Evolutionary conservation across 2,888 invertebrate genomes (phyloP).

Genomic region (Sclerodermus sp.): DNA sequence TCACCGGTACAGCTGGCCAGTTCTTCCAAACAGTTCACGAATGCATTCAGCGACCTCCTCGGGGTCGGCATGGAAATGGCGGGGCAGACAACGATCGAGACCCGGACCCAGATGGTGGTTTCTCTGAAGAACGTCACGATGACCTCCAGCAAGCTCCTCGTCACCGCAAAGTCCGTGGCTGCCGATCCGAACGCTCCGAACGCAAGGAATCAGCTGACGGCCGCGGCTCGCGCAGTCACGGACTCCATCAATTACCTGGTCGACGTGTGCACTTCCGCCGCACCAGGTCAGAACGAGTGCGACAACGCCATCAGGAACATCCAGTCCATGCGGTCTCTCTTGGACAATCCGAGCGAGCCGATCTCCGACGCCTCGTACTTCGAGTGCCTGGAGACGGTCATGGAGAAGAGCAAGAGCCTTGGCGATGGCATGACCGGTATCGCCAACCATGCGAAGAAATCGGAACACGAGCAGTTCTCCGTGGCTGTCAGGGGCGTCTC

Average conservation of each 20-base stretch:
- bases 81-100: constrained; percentile 72
- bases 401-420: constrained; percentile 81
- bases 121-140: constrained; percentile 86
- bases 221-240: constrained; percentile 86
- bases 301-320: constrained; percentile 93
- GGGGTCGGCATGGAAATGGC: constrained; percentile 84
- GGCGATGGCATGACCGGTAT: constrained; percentile 94
- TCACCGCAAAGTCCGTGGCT: constrained; percentile 86
- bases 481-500: constrained; percentile 83
- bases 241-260: constrained; percentile 91
- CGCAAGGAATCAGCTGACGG: constrained; percentile 84
- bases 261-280: constrained; percentile 83
- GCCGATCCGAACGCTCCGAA: constrained; percentile 89
- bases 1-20: constrained; percentile 72
- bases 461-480: constrained; percentile 83
- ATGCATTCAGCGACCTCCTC: constrained; percentile 76
- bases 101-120: constrained; percentile 80
- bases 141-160: constrained; percentile 81
- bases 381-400: constrained; percentile 89
- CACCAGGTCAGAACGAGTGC: constrained; percentile 96
- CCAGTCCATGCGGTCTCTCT: constrained; percentile 77
- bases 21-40: constrained; percentile 76
- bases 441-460: constrained; percentile 86
- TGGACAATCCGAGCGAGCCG: constrained; percentile 86
- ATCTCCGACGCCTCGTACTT: constrained; percentile 88